phyloP scores from a whole-genome alignment of 2,113 vertebrate genomes.

The Bujurquina vittata region DNA sequence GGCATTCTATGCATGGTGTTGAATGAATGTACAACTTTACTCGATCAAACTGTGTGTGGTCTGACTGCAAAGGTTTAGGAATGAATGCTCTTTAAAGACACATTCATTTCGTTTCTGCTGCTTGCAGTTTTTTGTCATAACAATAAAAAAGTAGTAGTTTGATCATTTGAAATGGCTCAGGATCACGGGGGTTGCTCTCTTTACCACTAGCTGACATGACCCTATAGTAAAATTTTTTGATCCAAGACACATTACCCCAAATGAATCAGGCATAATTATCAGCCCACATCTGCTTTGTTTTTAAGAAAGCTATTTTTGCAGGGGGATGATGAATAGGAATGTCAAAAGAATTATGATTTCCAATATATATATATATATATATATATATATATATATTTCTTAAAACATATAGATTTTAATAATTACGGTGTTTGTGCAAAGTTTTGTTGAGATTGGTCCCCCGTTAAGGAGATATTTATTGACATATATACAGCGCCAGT shows the following conservation, averaged over 20 bases:
- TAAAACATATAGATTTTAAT: too few relatives aligned
- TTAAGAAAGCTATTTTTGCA: neutral
- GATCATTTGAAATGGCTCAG: neutral
- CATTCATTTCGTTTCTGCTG: neutral
- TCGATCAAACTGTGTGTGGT: slow-evolving; percentile 11
- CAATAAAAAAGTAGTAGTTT: neutral
- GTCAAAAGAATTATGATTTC: too few relatives aligned
- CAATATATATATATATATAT: too few relatives aligned
- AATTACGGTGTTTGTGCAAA: too few relatives aligned
- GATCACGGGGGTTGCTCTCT: too few relatives aligned
- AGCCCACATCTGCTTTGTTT: neutral
- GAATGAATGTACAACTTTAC: slow-evolving; percentile 46
- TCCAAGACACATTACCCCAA: neutral
- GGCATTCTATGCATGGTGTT: slow-evolving; percentile 45
- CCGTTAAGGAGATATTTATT: too few relatives aligned
- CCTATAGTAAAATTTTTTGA: neutral
- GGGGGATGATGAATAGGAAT: too few relatives aligned
- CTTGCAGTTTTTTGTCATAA: neutral
- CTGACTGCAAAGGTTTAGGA: slow-evolving; percentile 33
- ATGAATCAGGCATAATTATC: neutral
- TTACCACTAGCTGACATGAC: neutral
- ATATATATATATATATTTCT: too few relatives aligned
- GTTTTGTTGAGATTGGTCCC: too few relatives aligned
- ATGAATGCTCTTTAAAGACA: neutral
- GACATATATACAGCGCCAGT: too few relatives aligned